Base-by-base conservation (phyloP, 2,113 vertebrate genomes). In the Fukomys damarensis region DNA sequence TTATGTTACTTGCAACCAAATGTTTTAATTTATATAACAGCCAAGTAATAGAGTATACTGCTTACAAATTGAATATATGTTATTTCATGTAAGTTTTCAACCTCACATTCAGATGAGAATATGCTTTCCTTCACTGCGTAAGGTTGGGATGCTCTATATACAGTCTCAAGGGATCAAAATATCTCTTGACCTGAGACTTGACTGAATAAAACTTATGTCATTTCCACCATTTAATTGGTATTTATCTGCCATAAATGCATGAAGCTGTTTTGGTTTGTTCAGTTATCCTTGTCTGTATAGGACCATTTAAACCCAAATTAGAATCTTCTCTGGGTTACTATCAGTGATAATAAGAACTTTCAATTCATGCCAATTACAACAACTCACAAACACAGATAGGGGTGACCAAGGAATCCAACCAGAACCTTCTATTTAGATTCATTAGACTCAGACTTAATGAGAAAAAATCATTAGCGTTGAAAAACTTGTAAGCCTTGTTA, bases 401-500 rank as follows among this genome's bases (percentile, higher is more conserved):
- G 85, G 58, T 96, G 93, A 96, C 93, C 91, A 96, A 95, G 61
- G 91, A 97, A 96, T 93, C 72, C 86, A 97, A 95, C 88, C 91
- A 95, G 85, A 96, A 97, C 90, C 81, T 96, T 89, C 83, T 97
- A 63, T 95, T 96, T 96, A 92, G 63, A 96, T 97, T 96, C 89
- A 97, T 96, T 94, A 96, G 20, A 96, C 35, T 58, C 59, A 95
- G 80, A 91, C 56, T 93, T 96, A 97, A 96, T 93, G 91, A 96
- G 96, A 91, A 91, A 91, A 92, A 89, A 89, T 91, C 72, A 96
- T 86, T 93, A 97, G 92, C 83, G 92, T 38, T 43, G 61, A 96
- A 93, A 77, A 91, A 49, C 61, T 89, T 96, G 61, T 76, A 94
- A 94, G 38, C 17, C 46, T 89, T 89, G 24, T 89, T 91, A n/a